Percentiles rank a stretch among this genome's conserved stretches.
Evolutionary conservation across 2,113 vertebrate genomes (phyloP).

Genomic region (Strix uralensis): DNA sequence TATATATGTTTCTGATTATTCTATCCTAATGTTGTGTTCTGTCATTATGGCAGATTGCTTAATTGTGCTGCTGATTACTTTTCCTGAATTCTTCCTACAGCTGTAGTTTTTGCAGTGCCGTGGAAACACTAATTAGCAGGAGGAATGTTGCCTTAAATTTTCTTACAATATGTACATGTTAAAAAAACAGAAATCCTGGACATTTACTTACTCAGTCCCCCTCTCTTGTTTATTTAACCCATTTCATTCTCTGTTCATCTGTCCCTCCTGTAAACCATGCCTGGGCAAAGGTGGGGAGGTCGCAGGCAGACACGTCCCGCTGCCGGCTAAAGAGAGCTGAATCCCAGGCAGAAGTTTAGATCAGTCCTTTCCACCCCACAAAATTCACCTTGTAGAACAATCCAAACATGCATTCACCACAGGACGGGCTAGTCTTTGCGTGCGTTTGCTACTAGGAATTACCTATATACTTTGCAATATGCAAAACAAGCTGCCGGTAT

Average conservation of each 20-base stretch:
- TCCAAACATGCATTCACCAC: not conserved
- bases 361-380: not conserved
- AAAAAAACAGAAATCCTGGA: not conserved
- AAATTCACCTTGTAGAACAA: not conserved
- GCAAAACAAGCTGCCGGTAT: constrained; percentile 26
- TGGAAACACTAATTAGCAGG: constrained; percentile 67
- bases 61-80: constrained; percentile 75
- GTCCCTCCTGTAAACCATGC: not conserved
- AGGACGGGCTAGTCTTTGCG: not conserved
- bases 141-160: constrained; percentile 59
- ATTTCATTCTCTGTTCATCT: not conserved
- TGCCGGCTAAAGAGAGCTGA: not conserved
- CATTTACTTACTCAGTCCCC: not conserved
- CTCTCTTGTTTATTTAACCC: constrained; percentile 26
- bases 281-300: not conserved
- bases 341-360: not conserved
- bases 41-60: constrained; percentile 73
- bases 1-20: constrained; percentile 71
- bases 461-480: constrained; percentile 18
- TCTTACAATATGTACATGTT: constrained; percentile 3
- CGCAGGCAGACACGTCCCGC: not conserved
- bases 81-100: constrained; percentile 68
- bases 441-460: not conserved
- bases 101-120: constrained; percentile 43
- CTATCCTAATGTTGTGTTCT: constrained; percentile 70